Base-by-base conservation (phyloP, 2,888 invertebrate species). In the Atherix ibis region DNA sequence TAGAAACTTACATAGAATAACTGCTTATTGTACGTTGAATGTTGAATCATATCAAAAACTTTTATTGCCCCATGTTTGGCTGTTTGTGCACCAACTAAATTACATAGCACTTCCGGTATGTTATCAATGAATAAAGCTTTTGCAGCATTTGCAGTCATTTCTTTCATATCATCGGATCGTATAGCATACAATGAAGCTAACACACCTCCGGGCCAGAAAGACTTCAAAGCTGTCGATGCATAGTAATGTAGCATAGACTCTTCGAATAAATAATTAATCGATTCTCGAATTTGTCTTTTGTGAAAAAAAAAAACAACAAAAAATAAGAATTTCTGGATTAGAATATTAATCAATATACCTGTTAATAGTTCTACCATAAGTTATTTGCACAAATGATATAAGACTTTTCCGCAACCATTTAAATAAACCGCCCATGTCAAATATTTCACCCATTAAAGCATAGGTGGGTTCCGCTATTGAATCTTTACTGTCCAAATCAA, bases 161-260 rank as follows among this genome's bases (percentile, higher is more conserved):
- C 68, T 50, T 73, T 74, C 48, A 76, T 70, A 40, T 75, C 71
- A 27, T 71, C 68, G 5, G 70, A 69, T 37, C 73, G 63, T 14
- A 57, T 48, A 0, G 58, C 58, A 46, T 58, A 59, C 2, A 52
- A 49, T 1, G 58, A 56, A 3, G 76, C 73, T 0, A 81, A 60
- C n/a, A 73, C 71, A 2, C 87, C 87, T 34, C 81, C 79, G 0
- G 87, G 85, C 89, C 89, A 91, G 73, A 87, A 83, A 2, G 82
- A 80, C 55, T 88, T 87, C 35, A 81, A 70, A 40, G 87, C 71
- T 18, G 80, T 67, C 37, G 81, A 76, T 30, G 81, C 76, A 56
- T 89, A 91, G 56, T 83, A 84, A 51, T 88, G 80, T 38, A 91
- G 57, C 87, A 89, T 89, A 40, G 83, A 78, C 56, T 91, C 91